Evolutionary conservation across 1,140 invertebrate genomes (phyloP).

Genomic region (Triops longicaudatus): DNA sequence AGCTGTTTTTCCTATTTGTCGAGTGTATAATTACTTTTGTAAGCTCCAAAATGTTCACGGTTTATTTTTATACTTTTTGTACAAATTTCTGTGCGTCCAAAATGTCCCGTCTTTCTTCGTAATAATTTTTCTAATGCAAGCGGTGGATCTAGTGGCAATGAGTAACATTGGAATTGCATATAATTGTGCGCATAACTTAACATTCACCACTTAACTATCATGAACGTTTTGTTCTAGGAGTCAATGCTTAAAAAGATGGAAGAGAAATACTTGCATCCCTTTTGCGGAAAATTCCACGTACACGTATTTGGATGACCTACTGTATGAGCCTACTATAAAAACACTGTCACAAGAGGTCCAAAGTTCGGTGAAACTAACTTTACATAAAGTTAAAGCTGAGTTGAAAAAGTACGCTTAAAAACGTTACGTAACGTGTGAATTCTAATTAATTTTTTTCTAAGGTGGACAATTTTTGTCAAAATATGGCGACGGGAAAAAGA

Average conservation of each 20-base stretch:
- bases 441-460: background rate
- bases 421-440: too few species aligned
- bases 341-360: background rate
- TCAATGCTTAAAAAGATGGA: background rate
- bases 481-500: background rate
- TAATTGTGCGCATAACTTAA: too few species aligned
- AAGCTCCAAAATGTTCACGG: too few species aligned
- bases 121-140: too few species aligned
- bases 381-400: background rate
- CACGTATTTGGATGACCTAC: background rate
- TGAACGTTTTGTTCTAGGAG: background rate
- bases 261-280: background rate
- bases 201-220: background rate
- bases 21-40: too few species aligned
- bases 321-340: background rate
- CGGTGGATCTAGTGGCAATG: too few species aligned
- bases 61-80: too few species aligned
- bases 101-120: too few species aligned
- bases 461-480: background rate
- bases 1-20: too few species aligned
- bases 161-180: too few species aligned
- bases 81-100: too few species aligned
- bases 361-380: background rate
- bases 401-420: background rate
- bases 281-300: background rate